Evolutionary conservation across 2,797 vertebrate species (phyloP).

Genomic region (Prunella strophiata): DNA sequence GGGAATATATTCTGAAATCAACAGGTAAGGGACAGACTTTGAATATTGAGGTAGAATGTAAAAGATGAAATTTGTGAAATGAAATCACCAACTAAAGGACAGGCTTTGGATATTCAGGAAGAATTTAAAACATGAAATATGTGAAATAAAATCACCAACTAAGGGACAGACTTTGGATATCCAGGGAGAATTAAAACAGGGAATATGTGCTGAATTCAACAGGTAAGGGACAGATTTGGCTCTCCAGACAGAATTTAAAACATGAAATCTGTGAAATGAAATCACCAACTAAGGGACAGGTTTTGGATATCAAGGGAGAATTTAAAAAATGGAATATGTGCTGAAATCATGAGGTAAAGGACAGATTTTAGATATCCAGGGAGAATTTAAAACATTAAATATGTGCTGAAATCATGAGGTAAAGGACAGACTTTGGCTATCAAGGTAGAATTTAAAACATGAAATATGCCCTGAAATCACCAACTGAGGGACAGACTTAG

Average conservation of each 20-base stretch:
- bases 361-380: no score
- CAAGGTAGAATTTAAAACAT: not conserved
- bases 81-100: no score
- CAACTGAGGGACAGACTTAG: fast-evolving
- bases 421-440: fast-evolving
- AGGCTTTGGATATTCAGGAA: no score
- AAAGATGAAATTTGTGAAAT: no score
- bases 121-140: not conserved
- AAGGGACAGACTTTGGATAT: fast-evolving
- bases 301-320: not conserved
- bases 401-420: not conserved
- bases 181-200: fast-evolving
- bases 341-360: no score
- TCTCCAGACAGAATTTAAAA: not conserved
- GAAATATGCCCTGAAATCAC: not conserved
- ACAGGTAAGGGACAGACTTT: no score
- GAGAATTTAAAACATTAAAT: fast-evolving
- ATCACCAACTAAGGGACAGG: fast-evolving
- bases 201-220: not conserved
- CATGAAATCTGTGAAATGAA: no score
- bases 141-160: no score
- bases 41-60: no score
- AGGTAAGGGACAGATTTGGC: no score
- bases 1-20: no score
- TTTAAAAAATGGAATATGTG: no score